Conservation (phyloP, 2,797 vertebrate species). For the Chaetodon trifasciatus region DNA sequence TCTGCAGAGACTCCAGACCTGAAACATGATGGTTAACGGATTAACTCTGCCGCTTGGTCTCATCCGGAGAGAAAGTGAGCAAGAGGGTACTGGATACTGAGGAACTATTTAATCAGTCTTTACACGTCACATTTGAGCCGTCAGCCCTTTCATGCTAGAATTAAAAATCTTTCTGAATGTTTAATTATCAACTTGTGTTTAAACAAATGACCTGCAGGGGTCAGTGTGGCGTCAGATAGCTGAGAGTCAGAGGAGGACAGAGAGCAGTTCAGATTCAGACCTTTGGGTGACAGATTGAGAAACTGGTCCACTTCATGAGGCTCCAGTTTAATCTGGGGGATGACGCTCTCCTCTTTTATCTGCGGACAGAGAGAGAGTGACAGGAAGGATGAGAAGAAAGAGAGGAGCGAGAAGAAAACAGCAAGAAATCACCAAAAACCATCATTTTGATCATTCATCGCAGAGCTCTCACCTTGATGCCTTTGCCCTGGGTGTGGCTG, state of each 20-base stretch:
- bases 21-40: background rate
- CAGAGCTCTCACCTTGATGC: slow-evolving; percentile 66
- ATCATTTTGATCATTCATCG: fast-evolving
- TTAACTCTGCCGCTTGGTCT: background rate
- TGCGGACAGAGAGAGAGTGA: slow-evolving; percentile 58
- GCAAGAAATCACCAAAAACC: background rate
- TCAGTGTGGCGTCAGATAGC: slow-evolving; percentile 20
- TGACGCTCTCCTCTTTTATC: slow-evolving; percentile 89
- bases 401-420: background rate
- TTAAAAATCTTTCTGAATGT: background rate
- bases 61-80: background rate
- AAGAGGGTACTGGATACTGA: background rate
- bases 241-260: background rate
- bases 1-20: slow-evolving; percentile 92
- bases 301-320: slow-evolving; percentile 99
- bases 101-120: background rate
- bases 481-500: slow-evolving; percentile 67
- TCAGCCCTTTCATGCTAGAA: background rate
- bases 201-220: slow-evolving; percentile 61
- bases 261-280: slow-evolving; percentile 75
- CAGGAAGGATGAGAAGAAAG: background rate
- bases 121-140: background rate
- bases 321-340: slow-evolving; percentile 96
- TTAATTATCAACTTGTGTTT: background rate
- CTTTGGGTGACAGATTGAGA: slow-evolving; percentile 96